These are phyloP conservation scores for Meteorus cinctellus DNA, from an alignment of 2,888 invertebrate genomes.

Conservation along the genomic window DNA sequence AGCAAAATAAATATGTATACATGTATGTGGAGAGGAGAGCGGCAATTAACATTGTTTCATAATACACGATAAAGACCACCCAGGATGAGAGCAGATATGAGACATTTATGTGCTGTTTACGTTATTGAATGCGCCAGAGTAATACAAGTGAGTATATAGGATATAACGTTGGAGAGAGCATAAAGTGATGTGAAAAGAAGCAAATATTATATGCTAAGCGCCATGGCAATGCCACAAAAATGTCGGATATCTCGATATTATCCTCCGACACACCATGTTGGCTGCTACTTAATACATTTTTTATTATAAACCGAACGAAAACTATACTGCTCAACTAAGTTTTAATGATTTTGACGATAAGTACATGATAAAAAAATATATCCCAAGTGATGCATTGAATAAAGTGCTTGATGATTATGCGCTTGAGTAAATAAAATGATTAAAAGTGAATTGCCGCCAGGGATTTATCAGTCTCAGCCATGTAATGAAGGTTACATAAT, in stretches of 20 bases:
- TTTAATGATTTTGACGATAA: not conserved
- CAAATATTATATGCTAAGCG: slow-evolving; percentile 32
- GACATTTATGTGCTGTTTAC: slow-evolving; percentile 59
- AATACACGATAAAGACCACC: slow-evolving; percentile 51
- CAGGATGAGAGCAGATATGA: slow-evolving; percentile 55
- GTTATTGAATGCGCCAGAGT: slow-evolving; percentile 53
- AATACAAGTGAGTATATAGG: slow-evolving; percentile 28
- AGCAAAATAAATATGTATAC: not conserved
- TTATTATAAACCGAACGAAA: slow-evolving; percentile 23
- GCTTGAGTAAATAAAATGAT: not conserved
- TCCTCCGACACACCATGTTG: slow-evolving; percentile 38
- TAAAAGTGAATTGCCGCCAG: not conserved
- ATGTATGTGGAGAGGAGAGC: slow-evolving; percentile 8
- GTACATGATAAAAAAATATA: not conserved
- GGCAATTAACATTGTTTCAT: slow-evolving; percentile 47
- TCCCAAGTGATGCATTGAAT: not conserved
- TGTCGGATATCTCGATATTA: slow-evolving; percentile 40
- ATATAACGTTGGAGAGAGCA: slow-evolving; percentile 35
- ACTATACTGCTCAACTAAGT: not conserved
- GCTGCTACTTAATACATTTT: slow-evolving; percentile 23
- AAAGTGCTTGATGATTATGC: not conserved
- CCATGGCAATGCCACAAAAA: slow-evolving; percentile 35
- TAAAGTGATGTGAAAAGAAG: slow-evolving; percentile 37
- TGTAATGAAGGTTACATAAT: not conserved
- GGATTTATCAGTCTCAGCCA: not conserved